Conservation (phyloP, 2,797 vertebrate species). For the Trematomus bernacchii region DNA sequence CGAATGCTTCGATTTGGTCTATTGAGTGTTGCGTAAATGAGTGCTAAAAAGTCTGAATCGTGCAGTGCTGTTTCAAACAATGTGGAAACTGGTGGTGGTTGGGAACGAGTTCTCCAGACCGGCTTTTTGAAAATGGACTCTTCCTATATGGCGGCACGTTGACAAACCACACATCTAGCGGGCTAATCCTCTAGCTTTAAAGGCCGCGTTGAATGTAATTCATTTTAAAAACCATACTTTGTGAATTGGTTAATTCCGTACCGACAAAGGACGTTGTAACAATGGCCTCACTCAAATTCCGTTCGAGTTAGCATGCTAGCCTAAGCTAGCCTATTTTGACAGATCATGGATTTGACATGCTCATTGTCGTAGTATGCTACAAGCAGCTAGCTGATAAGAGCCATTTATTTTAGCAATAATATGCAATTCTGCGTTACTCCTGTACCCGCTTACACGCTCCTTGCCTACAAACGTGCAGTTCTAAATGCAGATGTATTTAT, state of each 20-base stretch:
- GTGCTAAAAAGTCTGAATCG: conserved; percentile 65
- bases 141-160: conserved; percentile 90
- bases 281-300: conserved; percentile 72
- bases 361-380: conserved; percentile 82
- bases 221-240: conserved; percentile 6
- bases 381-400: conserved; percentile 48
- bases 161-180: conserved; percentile 75
- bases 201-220: conserved; percentile 38
- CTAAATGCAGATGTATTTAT: neutral
- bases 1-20: conserved; percentile 68
- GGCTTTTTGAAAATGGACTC: conserved; percentile 96
- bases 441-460: neutral
- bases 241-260: conserved; percentile 8
- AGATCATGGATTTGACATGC: conserved; percentile 79
- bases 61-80: conserved; percentile 84
- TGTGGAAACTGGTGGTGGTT: conserved; percentile 83
- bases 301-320: conserved; percentile 78
- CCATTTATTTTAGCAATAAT: conserved; percentile 24
- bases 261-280: conserved; percentile 63
- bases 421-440: neutral
- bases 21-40: conserved; percentile 60
- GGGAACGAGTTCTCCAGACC: conserved; percentile 86
- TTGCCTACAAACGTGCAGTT: neutral
- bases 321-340: conserved; percentile 80
- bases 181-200: conserved; percentile 51